Base-by-base conservation (phyloP, 2,888 invertebrate genomes). In the Dolomedes plantarius region DNA sequence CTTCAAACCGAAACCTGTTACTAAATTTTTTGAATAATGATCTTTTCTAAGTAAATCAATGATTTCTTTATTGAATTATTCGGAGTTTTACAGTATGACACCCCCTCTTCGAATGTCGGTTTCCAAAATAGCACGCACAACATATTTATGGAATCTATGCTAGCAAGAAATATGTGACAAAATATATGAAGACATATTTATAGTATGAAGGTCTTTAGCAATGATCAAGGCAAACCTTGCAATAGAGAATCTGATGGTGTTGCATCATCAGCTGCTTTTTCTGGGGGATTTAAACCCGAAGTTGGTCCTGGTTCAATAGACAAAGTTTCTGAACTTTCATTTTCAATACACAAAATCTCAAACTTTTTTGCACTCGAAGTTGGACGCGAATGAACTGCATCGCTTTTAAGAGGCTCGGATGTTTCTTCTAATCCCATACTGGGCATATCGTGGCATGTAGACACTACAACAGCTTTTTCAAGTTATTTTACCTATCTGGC, bases 271-370 rank as follows among this genome's bases (percentile, higher is more conserved):
- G 1, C 27, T 0, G n/a, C 7, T 0, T 46, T 46, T 46, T 46
- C 11, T 9, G 46, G 16, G 46, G 46, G 46, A 16, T 46, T 46
- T 46, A 46, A 5, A 46, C 16, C 46, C 16, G 46, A 16, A 16
- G 46, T 46, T 16, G 9, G 7, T 6, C 46, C 11, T 16, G 7
- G 2, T 16, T 6, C 46, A 2, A 46, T 2, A 11, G 19, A 5
- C 5, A 23, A 23, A 23, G 56, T 56, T 56, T 56, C 23, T 56
- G 16, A 23, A 56, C 5, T 56, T 5, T 19, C 13, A 39, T 69
- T 82, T 56, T 69, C 64, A 11, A 82, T 71, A 2, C 69, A 68
- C 5, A 64, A 28, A 28, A 82, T 82, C 46, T 75, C 82, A 19
- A 82, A 82, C 29, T 82, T 82, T 46, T 76, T 82, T 6, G 69